Conservation (phyloP, 2,888 invertebrate genomes). For the Bembecia ichneumoniformis region DNA sequence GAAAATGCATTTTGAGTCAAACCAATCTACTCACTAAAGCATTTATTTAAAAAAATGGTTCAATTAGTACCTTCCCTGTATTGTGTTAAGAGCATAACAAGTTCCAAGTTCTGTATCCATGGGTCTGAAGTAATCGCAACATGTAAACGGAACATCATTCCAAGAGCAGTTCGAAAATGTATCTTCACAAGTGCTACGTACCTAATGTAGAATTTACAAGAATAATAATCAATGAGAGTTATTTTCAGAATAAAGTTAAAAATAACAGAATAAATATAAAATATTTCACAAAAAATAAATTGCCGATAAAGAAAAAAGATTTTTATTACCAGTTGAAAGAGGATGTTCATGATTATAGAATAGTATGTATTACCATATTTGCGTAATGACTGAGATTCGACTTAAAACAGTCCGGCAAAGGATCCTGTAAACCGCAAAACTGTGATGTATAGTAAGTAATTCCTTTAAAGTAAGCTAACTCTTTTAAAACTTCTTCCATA, state of each 20-base stretch:
- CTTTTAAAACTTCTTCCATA: conserved; percentile 80
- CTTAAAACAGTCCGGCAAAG: conserved; percentile 70
- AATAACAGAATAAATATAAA: too few relatives aligned
- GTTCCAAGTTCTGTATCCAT: conserved; percentile 78
- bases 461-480: conserved; percentile 79
- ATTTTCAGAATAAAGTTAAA: not conserved
- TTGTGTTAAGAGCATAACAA: conserved; percentile 77
- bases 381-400: conserved; percentile 75
- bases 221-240: not conserved
- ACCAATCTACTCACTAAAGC: not conserved
- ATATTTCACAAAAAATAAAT: too few relatives aligned
- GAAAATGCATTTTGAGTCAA: conserved; percentile 8
- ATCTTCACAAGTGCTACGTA: conserved; percentile 71
- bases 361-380: conserved; percentile 70
- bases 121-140: conserved; percentile 75
- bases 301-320: too few relatives aligned
- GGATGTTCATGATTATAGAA: too few relatives aligned
- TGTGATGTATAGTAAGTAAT: conserved; percentile 79
- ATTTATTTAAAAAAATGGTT: not conserved
- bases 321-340: too few relatives aligned
- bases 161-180: conserved; percentile 73
- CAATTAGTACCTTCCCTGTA: conserved; percentile 68
- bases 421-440: conserved; percentile 72
- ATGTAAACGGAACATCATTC: conserved; percentile 74
- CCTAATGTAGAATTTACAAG: conserved; percentile 28